These are phyloP conservation scores for Neoitamus cyanurus DNA, from an alignment of 2,888 invertebrate genomes.

Conservation along the genomic window DNA sequence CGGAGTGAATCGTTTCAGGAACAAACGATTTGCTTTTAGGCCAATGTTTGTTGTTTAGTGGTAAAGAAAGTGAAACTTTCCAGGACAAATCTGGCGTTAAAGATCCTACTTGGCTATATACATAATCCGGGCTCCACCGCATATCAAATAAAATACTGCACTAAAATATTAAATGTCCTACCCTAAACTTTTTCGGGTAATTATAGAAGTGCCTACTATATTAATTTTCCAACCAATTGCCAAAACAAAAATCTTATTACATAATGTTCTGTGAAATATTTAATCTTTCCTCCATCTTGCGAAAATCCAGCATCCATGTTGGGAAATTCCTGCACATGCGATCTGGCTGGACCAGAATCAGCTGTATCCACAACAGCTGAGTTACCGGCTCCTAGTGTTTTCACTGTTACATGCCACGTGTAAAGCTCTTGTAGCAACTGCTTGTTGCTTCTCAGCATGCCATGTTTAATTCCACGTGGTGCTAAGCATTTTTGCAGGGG, in stretches of 20 bases:
- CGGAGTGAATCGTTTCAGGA: background rate
- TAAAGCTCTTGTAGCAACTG: background rate
- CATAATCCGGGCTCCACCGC: no score
- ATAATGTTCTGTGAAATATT: background rate
- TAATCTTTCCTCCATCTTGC: slow-evolving; percentile 9
- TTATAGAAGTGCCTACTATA: background rate
- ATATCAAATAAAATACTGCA: no score
- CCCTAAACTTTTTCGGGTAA: background rate
- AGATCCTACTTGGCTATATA: no score
- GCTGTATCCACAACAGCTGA: slow-evolving; percentile 2
- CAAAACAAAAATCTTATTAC: background rate
- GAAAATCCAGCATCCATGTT: slow-evolving; percentile 40
- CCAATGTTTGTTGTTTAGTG: background rate
- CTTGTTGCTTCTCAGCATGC: slow-evolving; percentile 10
- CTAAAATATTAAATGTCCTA: no score
- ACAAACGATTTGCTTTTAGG: background rate
- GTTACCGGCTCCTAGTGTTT: background rate
- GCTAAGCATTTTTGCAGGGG: no score
- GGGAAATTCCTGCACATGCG: slow-evolving; percentile 46
- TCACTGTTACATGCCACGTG: slow-evolving; percentile 7
- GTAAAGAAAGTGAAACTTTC: background rate
- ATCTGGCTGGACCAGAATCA: slow-evolving; percentile 41
- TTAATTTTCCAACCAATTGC: background rate
- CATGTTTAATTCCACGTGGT: no score
- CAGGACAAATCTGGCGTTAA: no score